A percentile compares a stretch with the other conserved stretches of the same genome.
phyloP scores from a whole-genome alignment of 2,797 vertebrate species.

The Naso thynnoides region DNA sequence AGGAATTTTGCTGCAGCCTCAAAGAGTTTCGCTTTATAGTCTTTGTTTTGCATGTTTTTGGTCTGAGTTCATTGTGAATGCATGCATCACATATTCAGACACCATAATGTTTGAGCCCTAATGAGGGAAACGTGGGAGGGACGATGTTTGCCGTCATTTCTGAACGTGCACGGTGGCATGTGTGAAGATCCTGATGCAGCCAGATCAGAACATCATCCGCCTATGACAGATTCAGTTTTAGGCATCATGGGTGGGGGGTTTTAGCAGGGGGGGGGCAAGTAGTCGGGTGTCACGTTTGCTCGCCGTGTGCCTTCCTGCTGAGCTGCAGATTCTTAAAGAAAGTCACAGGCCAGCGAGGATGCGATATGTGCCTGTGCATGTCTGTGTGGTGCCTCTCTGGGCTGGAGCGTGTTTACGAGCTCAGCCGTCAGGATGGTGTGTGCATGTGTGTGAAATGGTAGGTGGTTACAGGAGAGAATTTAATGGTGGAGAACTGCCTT shows the following conservation, averaged over 20 bases:
- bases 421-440: neutral
- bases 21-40: neutral
- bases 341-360: constrained; percentile 22
- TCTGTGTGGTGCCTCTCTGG: neutral
- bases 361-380: constrained; percentile 36
- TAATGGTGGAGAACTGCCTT: neutral
- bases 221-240: constrained; percentile 7
- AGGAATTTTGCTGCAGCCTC: neutral
- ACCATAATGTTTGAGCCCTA: neutral
- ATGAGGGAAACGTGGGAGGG: neutral
- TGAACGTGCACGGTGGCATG: neutral
- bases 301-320: constrained; percentile 42
- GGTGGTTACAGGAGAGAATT: constrained; percentile 9
- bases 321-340: constrained; percentile 23
- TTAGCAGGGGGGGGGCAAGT: neutral
- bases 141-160: neutral
- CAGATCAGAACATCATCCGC: constrained; percentile 8
- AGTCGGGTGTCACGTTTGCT: constrained; percentile 53
- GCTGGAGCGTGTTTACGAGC: constrained; percentile 13
- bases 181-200: constrained; percentile 7
- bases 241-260: neutral
- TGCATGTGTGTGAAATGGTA: constrained; percentile 5
- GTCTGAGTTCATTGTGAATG: neutral
- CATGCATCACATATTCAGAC: neutral
- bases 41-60: neutral